These are phyloP conservation scores for Maniola hyperantus DNA, from an alignment of 2,888 invertebrate genomes.

Conservation along the genomic window DNA sequence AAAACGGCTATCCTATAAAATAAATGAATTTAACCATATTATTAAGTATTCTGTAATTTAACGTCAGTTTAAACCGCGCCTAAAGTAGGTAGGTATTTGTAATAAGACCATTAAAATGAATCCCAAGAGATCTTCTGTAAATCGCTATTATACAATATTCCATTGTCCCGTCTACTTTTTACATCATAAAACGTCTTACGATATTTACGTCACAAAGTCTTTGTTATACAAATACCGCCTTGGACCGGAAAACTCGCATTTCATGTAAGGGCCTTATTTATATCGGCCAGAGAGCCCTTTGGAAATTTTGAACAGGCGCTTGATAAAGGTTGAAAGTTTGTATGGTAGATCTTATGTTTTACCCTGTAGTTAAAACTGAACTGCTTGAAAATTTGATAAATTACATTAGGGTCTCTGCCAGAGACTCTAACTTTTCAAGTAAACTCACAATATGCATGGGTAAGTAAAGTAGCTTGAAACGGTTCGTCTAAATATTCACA, in stretches of 20 bases:
- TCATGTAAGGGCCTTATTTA: constrained; percentile 9
- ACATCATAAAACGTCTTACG: constrained; percentile 13
- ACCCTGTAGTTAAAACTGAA: no score
- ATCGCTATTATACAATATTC: constrained; percentile 10
- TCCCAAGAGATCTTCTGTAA: constrained; percentile 1
- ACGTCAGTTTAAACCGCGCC: no score
- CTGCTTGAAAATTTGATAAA: no score
- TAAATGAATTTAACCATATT: no score
- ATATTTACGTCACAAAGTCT: constrained; percentile 16
- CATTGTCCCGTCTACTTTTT: constrained; percentile 17
- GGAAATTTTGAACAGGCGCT: neutral
- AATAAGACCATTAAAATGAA: neutral
- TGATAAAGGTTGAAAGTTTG: neutral
- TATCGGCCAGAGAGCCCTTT: neutral
- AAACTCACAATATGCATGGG: no score
- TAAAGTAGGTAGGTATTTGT: neutral
- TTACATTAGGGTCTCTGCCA: no score
- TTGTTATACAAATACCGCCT: constrained; percentile 14
- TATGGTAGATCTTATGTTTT: neutral
- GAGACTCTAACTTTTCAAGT: no score
- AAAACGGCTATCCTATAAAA: no score
- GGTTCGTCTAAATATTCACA: no score
- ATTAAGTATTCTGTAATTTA: no score
- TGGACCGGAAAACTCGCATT: constrained; percentile 14
- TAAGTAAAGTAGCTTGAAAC: no score